Conservation (phyloP, 2,113 vertebrate species). For the Zootoca vivipara region DNA sequence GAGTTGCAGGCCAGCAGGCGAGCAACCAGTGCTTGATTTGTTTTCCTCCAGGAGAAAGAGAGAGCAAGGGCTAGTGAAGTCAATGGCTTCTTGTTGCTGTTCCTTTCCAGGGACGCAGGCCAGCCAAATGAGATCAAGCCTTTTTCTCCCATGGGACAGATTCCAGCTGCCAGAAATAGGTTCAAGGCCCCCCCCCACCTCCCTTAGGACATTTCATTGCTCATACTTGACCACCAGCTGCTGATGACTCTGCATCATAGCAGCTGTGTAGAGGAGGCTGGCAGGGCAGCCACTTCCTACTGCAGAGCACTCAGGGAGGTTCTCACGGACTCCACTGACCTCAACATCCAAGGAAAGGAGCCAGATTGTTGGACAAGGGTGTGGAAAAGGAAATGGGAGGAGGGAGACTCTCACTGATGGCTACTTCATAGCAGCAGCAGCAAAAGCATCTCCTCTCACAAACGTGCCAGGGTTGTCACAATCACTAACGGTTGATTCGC, state of each 20-base stretch:
- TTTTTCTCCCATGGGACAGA: neutral
- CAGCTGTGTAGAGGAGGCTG: neutral
- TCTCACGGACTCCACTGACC: constrained; percentile 4
- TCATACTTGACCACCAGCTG: neutral
- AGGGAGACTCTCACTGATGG: neutral
- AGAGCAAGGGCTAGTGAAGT: neutral
- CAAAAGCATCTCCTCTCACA: neutral
- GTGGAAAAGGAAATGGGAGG: neutral
- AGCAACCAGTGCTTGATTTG: neutral
- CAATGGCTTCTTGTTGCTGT: neutral
- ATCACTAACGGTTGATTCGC: too few relatives aligned
- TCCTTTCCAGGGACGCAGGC: neutral
- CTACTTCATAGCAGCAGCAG: neutral
- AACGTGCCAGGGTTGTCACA: too few relatives aligned
- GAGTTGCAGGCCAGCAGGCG: neutral
- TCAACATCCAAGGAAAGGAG: neutral
- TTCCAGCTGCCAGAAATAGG: neutral
- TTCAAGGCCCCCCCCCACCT: neutral
- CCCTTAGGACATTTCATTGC: neutral
- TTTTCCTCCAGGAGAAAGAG: too few relatives aligned
- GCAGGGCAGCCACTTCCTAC: neutral
- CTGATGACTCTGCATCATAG: neutral
- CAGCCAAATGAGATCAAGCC: neutral
- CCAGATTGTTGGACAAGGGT: neutral
- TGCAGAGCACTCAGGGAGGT: neutral